Evolutionary conservation across 2,113 vertebrate species (phyloP).

Genomic region (Myiagra hebetior): DNA sequence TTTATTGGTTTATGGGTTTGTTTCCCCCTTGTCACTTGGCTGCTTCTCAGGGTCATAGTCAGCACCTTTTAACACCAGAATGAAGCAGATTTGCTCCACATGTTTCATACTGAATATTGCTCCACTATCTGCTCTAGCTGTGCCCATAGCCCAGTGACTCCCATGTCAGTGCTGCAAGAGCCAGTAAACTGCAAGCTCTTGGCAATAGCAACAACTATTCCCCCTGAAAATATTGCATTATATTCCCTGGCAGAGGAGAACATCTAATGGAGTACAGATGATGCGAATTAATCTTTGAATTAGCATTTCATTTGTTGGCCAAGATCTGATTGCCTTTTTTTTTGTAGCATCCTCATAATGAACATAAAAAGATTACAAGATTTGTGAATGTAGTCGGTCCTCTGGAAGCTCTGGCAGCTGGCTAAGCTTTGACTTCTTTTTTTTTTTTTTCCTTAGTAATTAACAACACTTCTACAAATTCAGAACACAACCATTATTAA

Average conservation of each 20-base stretch:
- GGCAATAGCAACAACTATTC: conserved; percentile 14
- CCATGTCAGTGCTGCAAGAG: conserved; percentile 30
- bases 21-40: conserved; percentile 28
- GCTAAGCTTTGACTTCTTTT: not conserved
- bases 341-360: conserved; percentile 50
- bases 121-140: conserved; percentile 4
- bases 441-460: not conserved
- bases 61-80: conserved; percentile 39
- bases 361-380: conserved; percentile 62
- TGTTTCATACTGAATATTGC: conserved; percentile 11
- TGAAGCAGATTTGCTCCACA: conserved; percentile 35
- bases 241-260: conserved; percentile 57
- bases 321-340: conserved; percentile 38
- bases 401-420: conserved; percentile 56
- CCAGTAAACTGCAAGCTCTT: conserved; percentile 55
- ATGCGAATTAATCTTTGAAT: conserved; percentile 63
- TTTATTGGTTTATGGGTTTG: not conserved
- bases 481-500: not conserved
- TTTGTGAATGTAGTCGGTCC: conserved; percentile 56
- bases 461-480: conserved; percentile 40
- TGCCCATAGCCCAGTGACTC: conserved; percentile 47
- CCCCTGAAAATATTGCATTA: conserved; percentile 64
- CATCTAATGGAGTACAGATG: conserved; percentile 66
- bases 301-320: conserved; percentile 63
- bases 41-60: conserved; percentile 4